Base-by-base conservation (phyloP, 2,797 vertebrate species). In the Astyanax mexicanus region DNA sequence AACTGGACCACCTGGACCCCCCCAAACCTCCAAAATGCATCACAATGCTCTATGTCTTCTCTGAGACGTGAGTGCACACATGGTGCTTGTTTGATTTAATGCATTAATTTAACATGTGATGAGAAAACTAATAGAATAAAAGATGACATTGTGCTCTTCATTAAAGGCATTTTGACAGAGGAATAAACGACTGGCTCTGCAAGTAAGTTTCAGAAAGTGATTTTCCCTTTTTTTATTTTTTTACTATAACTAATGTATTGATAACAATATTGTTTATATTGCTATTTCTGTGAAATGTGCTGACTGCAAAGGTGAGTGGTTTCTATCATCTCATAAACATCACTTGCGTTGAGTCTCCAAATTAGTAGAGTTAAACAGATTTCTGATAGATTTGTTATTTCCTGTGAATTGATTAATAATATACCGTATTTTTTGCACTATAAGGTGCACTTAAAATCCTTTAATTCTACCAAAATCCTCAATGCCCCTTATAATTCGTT, bases 131-230 rank as follows among this genome's bases (percentile, higher is more conserved):
- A 35, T 51, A 21, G 38, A 9, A 9, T 19, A 11, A 38, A 35
- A 58, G 58, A 44, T 8, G 19, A 12, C 55, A 54, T 25, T 19
- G 2, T 57, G 32, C 37, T 60, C 23, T 68, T 17, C 66, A n/a
- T 44, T 61, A 11, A 60, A 99, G 98, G 77, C 96, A 99, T 86
- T 99, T 99, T 67, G 96, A 99, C 90, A 90, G 98, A 87, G 98
- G 98, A 66, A 99, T 99, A 84, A 98, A 99, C 0, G 96, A 99
- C 69, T 99, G 96, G 96, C 92, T 99, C 4, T 98, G 96, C 96
- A 99, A 96, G 97, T 99, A 92, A 66, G 81, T 70, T 3, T 19
- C n/a, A 45, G 1, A 6, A 44, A 40, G 4, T 47, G 3, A 19
- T 9, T 6, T 57, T n/a, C 66, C 11, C 8, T 25, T 61, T 27